Conservation (phyloP, 2,797 vertebrate species). For the Coregonus ussuriensis region DNA sequence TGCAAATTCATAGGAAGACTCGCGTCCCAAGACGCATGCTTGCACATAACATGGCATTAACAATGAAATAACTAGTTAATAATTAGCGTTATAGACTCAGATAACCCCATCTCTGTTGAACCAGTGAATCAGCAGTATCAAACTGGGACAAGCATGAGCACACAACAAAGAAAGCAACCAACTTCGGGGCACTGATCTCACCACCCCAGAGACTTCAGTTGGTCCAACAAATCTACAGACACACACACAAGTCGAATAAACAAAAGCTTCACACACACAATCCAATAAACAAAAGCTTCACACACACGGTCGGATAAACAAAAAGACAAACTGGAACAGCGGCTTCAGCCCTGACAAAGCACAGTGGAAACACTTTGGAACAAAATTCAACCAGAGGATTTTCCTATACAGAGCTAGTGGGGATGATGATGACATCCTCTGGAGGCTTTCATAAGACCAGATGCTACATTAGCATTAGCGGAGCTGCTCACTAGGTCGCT, state of each 20-base stretch:
- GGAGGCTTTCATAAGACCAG: slow-evolving; percentile 31
- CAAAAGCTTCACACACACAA: not conserved
- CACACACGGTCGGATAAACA: not conserved
- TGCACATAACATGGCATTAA: not conserved
- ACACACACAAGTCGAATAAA: slow-evolving; percentile 13
- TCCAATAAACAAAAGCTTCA: slow-evolving; percentile 12
- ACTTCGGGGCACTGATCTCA: slow-evolving; percentile 5
- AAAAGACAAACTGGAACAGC: not conserved
- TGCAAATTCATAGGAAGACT: not conserved
- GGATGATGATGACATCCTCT: slow-evolving; percentile 17
- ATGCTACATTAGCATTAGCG: slow-evolving; percentile 24
- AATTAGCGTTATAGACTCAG: not conserved
- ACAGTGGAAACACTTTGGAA: not conserved
- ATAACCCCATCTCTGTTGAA: not conserved
- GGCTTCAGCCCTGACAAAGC: not conserved
- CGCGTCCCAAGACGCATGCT: not conserved
- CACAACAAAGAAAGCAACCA: not conserved
- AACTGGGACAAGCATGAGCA: not conserved
- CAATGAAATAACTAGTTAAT: too few species aligned
- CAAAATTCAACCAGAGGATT: not conserved
- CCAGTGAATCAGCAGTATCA: not conserved
- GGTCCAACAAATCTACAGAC: slow-evolving; percentile 15
- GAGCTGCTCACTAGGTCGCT: not conserved
- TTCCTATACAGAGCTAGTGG: not conserved
- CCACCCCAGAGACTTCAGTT: not conserved